phyloP scores from a whole-genome alignment of 1,140 invertebrate species.

The Homalodisca vitripennis region DNA sequence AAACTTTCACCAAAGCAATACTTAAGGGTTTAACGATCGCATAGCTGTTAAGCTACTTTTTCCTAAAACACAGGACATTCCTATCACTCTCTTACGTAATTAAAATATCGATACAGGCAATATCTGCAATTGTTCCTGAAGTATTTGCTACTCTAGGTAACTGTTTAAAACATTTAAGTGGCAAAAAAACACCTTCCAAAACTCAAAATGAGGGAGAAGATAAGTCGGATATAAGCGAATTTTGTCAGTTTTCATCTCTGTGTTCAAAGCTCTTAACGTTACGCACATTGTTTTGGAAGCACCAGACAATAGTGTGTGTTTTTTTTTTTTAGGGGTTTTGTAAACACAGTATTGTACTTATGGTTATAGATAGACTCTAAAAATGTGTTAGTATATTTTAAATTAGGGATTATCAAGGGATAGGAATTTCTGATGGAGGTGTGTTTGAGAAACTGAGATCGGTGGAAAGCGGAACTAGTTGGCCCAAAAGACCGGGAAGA shows the following conservation, averaged over 20 bases:
- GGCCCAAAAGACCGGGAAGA: constrained; percentile 39
- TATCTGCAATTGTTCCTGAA: too few relatives aligned
- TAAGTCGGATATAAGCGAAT: constrained; percentile 5
- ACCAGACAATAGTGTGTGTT: constrained; percentile 45
- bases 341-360: constrained; percentile 45
- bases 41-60: too few relatives aligned
- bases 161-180: constrained; percentile 37
- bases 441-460: constrained; percentile 44
- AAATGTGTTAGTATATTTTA: constrained; percentile 35
- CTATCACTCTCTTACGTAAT: too few relatives aligned
- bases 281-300: constrained; percentile 46
- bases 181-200: background rate
- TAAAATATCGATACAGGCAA: too few relatives aligned
- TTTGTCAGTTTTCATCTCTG: constrained; percentile 46
- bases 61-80: too few relatives aligned
- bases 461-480: constrained; percentile 28
- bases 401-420: constrained; percentile 35
- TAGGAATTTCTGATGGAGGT: too few relatives aligned
- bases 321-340: constrained; percentile 53
- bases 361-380: constrained; percentile 37
- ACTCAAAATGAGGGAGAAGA: background rate
- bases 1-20: too few relatives aligned
- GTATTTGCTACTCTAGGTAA: constrained; percentile 40
- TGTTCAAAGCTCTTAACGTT: constrained; percentile 46
- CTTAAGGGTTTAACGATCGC: too few relatives aligned